Evolutionary conservation across 2,113 vertebrate species (phyloP).

Genomic region (Phrynosoma platyrhinos): DNA sequence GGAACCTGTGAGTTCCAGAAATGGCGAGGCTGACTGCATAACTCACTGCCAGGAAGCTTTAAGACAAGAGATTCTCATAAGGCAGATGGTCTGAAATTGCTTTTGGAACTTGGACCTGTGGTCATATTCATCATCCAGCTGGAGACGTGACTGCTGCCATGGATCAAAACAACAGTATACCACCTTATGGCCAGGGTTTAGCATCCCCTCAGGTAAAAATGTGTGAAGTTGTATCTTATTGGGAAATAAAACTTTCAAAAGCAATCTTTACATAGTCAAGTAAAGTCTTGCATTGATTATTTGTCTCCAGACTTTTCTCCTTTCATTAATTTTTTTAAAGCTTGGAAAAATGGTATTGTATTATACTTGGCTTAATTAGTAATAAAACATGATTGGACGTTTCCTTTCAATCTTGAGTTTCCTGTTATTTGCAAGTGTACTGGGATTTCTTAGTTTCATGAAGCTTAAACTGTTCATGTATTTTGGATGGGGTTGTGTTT

Average conservation of each 20-base stretch:
- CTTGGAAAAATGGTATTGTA: no score
- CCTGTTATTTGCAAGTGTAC: no score
- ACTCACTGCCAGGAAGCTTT: constrained; percentile 66
- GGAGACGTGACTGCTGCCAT: constrained; percentile 77
- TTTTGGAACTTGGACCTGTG: constrained; percentile 30
- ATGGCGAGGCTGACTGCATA: constrained; percentile 40
- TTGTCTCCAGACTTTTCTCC: background rate
- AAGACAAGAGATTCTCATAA: constrained; percentile 37
- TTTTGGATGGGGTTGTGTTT: no score
- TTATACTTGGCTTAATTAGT: no score
- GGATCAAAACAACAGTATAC: constrained; percentile 97
- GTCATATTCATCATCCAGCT: constrained; percentile 45
- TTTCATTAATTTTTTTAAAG: background rate
- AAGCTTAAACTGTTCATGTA: no score
- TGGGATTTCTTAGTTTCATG: no score
- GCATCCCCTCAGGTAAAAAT: constrained; percentile 94
- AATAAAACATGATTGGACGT: no score
- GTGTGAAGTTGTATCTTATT: background rate
- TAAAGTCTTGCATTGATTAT: background rate
- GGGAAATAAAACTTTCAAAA: background rate
- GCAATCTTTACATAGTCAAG: background rate
- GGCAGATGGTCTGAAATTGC: constrained; percentile 38
- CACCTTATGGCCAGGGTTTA: constrained; percentile 90
- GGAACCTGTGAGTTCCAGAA: constrained; percentile 31
- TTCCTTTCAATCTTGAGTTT: no score